Evolutionary conservation across 2,888 invertebrate genomes (phyloP).

Genomic region (Cylloceria caligata): DNA sequence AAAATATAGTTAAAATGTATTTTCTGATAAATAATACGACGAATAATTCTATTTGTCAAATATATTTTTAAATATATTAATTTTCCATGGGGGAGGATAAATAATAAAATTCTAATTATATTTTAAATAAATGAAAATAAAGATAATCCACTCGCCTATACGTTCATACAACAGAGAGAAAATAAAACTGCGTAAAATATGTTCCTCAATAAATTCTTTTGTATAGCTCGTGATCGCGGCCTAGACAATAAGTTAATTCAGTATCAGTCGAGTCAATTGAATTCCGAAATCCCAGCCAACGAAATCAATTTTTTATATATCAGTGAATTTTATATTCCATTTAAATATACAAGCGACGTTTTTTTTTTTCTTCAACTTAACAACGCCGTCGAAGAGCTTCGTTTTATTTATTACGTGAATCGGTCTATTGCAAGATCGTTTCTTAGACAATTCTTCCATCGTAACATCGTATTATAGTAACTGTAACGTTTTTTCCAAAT

Average conservation of each 20-base stretch:
- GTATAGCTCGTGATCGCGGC: slow-evolving; percentile 19
- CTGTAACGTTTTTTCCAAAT: slow-evolving; percentile 51
- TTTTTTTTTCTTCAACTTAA: slow-evolving; percentile 46
- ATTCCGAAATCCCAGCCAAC: slow-evolving; percentile 22
- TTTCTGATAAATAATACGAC: too few species aligned
- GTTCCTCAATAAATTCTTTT: slow-evolving; percentile 57
- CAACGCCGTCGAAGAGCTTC: slow-evolving; percentile 47
- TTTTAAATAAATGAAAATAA: neutral
- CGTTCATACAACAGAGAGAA: slow-evolving; percentile 38
- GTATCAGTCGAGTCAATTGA: slow-evolving; percentile 7
- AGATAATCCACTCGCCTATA: slow-evolving; percentile 4
- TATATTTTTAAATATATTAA: too few species aligned
- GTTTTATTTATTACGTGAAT: slow-evolving; percentile 22
- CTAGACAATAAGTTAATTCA: slow-evolving; percentile 28
- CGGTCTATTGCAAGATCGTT: slow-evolving; percentile 38
- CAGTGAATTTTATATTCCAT: slow-evolving; percentile 57
- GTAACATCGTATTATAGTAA: slow-evolving; percentile 32
- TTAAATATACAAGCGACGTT: slow-evolving; percentile 21
- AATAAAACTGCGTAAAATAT: slow-evolving; percentile 57
- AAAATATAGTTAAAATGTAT: too few species aligned
- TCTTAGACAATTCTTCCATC: slow-evolving; percentile 40
- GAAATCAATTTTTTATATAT: slow-evolving; percentile 57
- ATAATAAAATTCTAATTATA: neutral
- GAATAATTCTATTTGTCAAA: too few species aligned
- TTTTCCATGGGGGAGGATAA: too few species aligned